A percentile compares a stretch with the other conserved stretches of the same genome.
Evolutionary conservation across 1,140 invertebrate species (phyloP).

Genomic region (Liolophura sinensis): DNA sequence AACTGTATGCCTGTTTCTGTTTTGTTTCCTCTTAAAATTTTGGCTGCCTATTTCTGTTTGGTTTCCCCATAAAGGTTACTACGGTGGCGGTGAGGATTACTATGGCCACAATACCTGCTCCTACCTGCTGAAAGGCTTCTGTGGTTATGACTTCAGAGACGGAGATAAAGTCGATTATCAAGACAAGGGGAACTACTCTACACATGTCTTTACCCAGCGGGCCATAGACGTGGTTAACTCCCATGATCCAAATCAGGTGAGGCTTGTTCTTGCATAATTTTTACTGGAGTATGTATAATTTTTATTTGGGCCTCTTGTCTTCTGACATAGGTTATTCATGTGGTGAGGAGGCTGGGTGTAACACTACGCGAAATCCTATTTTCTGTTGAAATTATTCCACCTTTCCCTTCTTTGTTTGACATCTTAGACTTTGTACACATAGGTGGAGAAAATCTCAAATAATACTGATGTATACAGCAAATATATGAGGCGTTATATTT

Average conservation of each 20-base stretch:
- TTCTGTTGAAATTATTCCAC: too few species aligned
- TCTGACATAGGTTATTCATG: too few species aligned
- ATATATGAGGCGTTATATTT: too few species aligned
- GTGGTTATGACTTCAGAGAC: slow-evolving; percentile 34
- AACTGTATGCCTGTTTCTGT: not conserved
- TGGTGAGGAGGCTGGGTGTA: too few species aligned
- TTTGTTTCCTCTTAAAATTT: too few species aligned
- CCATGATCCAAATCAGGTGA: slow-evolving; percentile 28
- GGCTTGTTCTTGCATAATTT: not conserved
- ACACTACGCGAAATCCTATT: too few species aligned
- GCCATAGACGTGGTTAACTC: slow-evolving; percentile 30
- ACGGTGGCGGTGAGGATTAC: slow-evolving; percentile 33
- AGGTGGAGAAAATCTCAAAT: too few species aligned
- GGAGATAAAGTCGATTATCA: slow-evolving; percentile 14
- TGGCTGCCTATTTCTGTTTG: too few species aligned
- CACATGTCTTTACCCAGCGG: slow-evolving; percentile 33
- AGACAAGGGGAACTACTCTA: slow-evolving; percentile 35
- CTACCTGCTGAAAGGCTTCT: not conserved
- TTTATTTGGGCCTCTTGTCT: too few species aligned
- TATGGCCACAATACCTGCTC: slow-evolving; percentile 24
- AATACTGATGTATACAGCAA: too few species aligned
- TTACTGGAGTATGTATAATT: not conserved
- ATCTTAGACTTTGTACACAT: too few species aligned
- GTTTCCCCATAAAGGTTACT: slow-evolving; percentile 18
- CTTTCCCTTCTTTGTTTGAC: too few species aligned